Conservation (phyloP, 37 sponge, comb jelly and placozoan genomes). For the Amphimedon queenslandica region DNA sequence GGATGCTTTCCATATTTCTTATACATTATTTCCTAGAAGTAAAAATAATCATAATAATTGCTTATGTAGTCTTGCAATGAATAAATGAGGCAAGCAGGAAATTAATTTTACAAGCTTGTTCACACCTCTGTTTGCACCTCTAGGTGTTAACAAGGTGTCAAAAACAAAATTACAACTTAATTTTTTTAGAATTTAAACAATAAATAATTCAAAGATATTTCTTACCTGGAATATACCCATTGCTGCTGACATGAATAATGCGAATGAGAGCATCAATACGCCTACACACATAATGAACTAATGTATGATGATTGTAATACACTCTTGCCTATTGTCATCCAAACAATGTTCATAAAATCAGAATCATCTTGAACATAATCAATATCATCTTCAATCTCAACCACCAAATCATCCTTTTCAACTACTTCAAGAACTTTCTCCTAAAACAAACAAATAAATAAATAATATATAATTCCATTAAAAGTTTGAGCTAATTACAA, state of each 20-base stretch:
- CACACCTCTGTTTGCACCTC: too few species aligned
- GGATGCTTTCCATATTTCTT: constrained; percentile 81
- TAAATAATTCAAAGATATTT: too few species aligned
- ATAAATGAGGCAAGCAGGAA: too few species aligned
- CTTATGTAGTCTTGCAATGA: not conserved
- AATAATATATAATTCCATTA: too few species aligned
- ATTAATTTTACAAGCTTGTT: too few species aligned
- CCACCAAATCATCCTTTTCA: not conserved
- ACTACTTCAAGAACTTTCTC: too few species aligned
- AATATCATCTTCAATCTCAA: not conserved
- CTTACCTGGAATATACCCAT: constrained; percentile 80
- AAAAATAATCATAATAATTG: not conserved
- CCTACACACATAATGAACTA: too few species aligned
- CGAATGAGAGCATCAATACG: constrained; percentile 51
- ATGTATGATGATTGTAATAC: not conserved
- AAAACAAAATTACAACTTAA: too few species aligned
- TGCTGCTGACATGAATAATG: constrained; percentile 67
- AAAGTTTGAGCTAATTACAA: too few species aligned
- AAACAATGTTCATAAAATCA: not conserved
- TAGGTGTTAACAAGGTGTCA: too few species aligned
- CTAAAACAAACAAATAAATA: too few species aligned
- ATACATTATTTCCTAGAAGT: constrained; percentile 70
- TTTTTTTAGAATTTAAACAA: too few species aligned
- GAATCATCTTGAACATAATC: not conserved
- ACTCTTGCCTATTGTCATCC: not conserved